Conservation (phyloP, 2,113 vertebrate genomes). For the Anarhynchus alexandrinus region DNA sequence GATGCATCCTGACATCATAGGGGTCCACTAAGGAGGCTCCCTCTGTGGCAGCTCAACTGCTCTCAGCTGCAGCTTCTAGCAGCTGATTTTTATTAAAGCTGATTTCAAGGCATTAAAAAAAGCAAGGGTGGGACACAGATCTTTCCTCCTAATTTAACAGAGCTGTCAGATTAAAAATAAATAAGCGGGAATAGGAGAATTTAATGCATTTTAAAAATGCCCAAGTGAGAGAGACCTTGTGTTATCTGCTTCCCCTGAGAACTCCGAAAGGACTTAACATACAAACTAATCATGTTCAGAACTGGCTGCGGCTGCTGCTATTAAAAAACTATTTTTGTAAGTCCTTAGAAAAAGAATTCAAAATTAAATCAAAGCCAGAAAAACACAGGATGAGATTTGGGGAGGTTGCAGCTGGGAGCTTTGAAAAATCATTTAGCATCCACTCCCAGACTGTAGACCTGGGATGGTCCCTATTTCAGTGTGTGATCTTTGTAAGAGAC, state of each 20-base stretch:
- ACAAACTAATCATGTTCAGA: conserved; percentile 45
- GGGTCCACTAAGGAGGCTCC: conserved; percentile 81
- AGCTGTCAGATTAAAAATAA: not conserved
- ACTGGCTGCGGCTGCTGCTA: not conserved
- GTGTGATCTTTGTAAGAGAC: not conserved
- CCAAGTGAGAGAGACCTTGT: conserved; percentile 49
- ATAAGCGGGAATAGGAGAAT: conserved; percentile 4
- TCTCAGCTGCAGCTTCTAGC: not conserved
- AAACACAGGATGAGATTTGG: not conserved
- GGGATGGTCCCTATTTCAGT: not conserved
- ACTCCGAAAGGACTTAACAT: conserved; percentile 36
- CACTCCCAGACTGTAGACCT: not conserved
- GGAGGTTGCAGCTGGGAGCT: conserved; percentile 9
- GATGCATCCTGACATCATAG: conserved; percentile 83
- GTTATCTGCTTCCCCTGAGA: conserved; percentile 37
- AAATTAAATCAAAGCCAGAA: conserved; percentile 13
- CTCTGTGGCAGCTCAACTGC: conserved; percentile 21
- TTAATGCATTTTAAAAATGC: conserved; percentile 26
- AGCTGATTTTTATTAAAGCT: conserved; percentile 12
- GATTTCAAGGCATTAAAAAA: conserved; percentile 4
- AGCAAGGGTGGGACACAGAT: not conserved
- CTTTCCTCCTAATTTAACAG: not conserved
- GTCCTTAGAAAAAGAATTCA: not conserved
- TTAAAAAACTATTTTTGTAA: conserved; percentile 60
- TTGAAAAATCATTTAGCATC: not conserved